Percentiles rank a stretch among this genome's conserved stretches.
These are phyloP conservation scores for Rhinogobio ventralis DNA, from an alignment of 2,797 vertebrate genomes.

Conservation along the genomic window DNA sequence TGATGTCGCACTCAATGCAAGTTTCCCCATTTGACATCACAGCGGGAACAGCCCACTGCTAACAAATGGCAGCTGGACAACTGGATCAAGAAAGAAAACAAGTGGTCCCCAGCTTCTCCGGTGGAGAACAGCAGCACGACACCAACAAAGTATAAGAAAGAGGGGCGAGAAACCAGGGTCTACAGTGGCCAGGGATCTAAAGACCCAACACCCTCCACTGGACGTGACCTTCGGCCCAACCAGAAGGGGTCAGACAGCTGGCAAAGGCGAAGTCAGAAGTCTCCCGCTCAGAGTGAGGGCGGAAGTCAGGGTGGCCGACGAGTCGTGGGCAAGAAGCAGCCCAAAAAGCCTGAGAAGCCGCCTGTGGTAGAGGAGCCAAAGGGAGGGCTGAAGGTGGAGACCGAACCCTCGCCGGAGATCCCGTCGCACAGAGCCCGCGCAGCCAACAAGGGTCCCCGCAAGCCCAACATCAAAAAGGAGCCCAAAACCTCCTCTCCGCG, in stretches of 20 bases:
- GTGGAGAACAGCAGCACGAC: conserved; percentile 87
- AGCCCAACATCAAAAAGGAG: conserved; percentile 95
- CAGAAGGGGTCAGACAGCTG: conserved; percentile 91
- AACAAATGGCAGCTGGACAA: conserved; percentile 99
- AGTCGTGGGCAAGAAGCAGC: conserved; percentile 93
- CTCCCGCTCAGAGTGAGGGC: conserved; percentile 91
- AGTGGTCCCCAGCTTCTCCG: conserved; percentile 93
- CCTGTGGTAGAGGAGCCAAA: conserved; percentile 90
- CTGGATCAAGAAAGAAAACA: conserved; percentile 95
- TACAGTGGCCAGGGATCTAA: conserved; percentile 89
- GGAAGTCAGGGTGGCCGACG: conserved; percentile 79
- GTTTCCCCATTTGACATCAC: conserved; percentile 7
- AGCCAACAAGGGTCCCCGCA: conserved; percentile 94
- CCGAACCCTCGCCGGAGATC: conserved; percentile 90
- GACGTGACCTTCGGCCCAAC: conserved; percentile 86
- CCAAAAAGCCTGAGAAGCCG: conserved; percentile 94
- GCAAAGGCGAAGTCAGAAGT: conserved; percentile 89
- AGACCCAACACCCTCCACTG: conserved; percentile 85
- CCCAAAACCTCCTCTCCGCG: conserved; percentile 92
- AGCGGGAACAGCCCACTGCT: conserved; percentile 93
- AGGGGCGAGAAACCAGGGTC: conserved; percentile 85
- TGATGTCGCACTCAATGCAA: background rate
- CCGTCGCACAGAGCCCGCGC: conserved; percentile 89
- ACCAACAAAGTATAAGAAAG: conserved; percentile 84
- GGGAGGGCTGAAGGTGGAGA: conserved; percentile 94